These are phyloP conservation scores for cat (Felis catus) DNA, from an alignment of 2,113 vertebrate species.

Conservation along the genomic window F.catus_Fca126_mat1.0 CM031419.1:208172001-208172500, in stretches of 20 bases:
- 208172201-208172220: not conserved
- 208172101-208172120: constrained; percentile 50
- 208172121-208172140: not conserved
- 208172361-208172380: not conserved
- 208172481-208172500: not conserved
- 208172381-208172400: not conserved
- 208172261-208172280: not conserved
- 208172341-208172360: not conserved
- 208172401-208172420: not conserved
- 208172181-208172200: not conserved
- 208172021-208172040: constrained; percentile 23
- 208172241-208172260: constrained; percentile 3
- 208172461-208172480: not conserved
- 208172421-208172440: not conserved
- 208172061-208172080: constrained; percentile 13
- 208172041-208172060: constrained; percentile 16
- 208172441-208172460: not conserved
- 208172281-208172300: not conserved
- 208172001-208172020: constrained; percentile 5
- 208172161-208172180: constrained; percentile 53
- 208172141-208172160: constrained; percentile 31
- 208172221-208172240: not conserved
- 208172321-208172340: not conserved
- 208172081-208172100: constrained; percentile 44
- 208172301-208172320: not conserved